A percentile compares a stretch with the other conserved stretches of the same genome.
Evolutionary conservation across 1,140 invertebrate genomes (phyloP).

Genomic region (Hycleus cichorii): DNA sequence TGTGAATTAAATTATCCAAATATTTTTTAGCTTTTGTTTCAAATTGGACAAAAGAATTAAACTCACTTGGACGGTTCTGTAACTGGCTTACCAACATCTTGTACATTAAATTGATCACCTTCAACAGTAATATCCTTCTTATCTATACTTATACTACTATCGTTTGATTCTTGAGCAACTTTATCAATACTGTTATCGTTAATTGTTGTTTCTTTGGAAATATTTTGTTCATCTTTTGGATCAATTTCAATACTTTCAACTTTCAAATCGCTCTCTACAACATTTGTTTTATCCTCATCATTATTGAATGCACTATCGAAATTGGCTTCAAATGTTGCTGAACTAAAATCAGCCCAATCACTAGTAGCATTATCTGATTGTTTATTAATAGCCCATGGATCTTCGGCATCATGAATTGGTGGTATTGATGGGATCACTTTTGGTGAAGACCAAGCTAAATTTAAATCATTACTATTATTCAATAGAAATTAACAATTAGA

Average conservation of each 20-base stretch:
- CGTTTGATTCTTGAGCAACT: slow-evolving; percentile 19
- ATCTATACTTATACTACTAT: neutral
- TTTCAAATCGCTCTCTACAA: slow-evolving; percentile 2
- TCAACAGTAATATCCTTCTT: neutral
- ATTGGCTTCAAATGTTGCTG: slow-evolving; percentile 24
- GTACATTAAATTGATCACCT: neutral
- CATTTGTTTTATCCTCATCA: slow-evolving; percentile 10
- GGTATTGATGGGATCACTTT: slow-evolving; percentile 5
- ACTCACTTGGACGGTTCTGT: slow-evolving; percentile 25
- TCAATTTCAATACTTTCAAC: slow-evolving; percentile 6
- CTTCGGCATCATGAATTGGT: neutral
- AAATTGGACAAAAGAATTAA: neutral
- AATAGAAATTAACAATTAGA: slow-evolving; percentile 5
- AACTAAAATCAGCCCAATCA: slow-evolving; percentile 37
- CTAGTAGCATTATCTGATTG: slow-evolving; percentile 5
- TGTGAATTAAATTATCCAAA: neutral
- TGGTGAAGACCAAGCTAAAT: slow-evolving; percentile 31
- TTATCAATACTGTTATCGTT: slow-evolving; percentile 17
- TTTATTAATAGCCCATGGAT: slow-evolving; percentile 27
- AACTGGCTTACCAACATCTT: neutral
- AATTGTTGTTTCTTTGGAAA: neutral
- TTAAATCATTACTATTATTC: slow-evolving; percentile 2
- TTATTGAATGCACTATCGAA: slow-evolving; percentile 17
- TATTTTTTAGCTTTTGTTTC: neutral
- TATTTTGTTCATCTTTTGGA: slow-evolving; percentile 3